Base-by-base conservation (phyloP, 2,797 vertebrate genomes). In the Eulemur rubriventer region DNA sequence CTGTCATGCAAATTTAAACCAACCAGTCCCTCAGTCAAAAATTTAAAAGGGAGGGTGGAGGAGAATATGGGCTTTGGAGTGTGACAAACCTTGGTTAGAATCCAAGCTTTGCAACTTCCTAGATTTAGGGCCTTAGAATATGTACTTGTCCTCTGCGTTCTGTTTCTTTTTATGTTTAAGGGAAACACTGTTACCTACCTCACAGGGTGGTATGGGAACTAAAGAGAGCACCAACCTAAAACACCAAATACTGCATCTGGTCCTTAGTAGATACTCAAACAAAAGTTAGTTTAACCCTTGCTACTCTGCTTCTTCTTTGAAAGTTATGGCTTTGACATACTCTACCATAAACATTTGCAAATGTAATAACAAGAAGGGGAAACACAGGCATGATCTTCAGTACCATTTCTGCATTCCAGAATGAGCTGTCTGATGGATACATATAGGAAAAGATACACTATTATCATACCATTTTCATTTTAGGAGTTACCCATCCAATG, bases 381-480 rank as follows among this genome's bases (percentile, higher is more conserved):
- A 69, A 43, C 14, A 43, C 26, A 88, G 33, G 28, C 75, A 75
- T 50, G 52, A 57, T 78, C 63, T 82, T 82, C 75, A 63, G 50
- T 82, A 61, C 24, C 73, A 35, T 86, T 91, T 94, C 69, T 85
- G 20, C 89, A 57, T 89, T 95, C 75, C 75, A 86, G 52, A 92
- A 76, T 82, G 46, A 85, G 55, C 43, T 59, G n/a, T 48, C 48
- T 81, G 43, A 84, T 84, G 17, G 57, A 85, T 61, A 91, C 17
- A 24, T 81, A 81, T 14, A 90, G 63, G 20, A 85, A 92, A 89
- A 70, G 8, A 20, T 76, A 65, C 1, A 72, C 48, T 67, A 59
- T 89, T 63, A 67, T 86, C n/a, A 55, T 11, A 69, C 43, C 18
- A 63, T 69, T 96, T 73, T 87, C 73, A 46, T 46, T 75, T 61